Base-by-base conservation (phyloP, 2,888 invertebrate genomes). In the Scrobipalpa costella region DNA sequence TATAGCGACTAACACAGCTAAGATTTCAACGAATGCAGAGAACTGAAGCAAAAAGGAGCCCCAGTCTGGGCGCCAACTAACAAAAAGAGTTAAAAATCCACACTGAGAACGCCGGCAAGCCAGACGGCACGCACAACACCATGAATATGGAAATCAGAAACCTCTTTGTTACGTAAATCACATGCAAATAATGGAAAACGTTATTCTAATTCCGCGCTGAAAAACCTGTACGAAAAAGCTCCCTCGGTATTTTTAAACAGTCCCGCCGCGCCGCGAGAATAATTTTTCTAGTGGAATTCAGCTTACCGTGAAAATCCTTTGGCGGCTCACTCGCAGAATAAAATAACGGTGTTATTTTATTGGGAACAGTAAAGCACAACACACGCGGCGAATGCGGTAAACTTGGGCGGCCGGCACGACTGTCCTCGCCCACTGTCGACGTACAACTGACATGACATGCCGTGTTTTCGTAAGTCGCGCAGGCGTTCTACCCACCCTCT, bases 391-490 rank as follows among this genome's bases (percentile, higher is more conserved):
- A 68, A 67, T 64, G 57, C 62, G 67, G 65, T 66, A 65, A 65
- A 63, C 65, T 61, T 52, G 62, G 58, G 34, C 64, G 64, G 13
- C 71, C 68, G 68, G 69, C 68, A 70, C 75, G 73, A 71, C 74
- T 65, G 65, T 66, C 67, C 75, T 73, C 80, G 76, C 75, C 81
- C 77, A 67, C 73, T 69, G 74, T 69, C 80, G 81, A 76, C 81
- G 75, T 75, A 77, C 78, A 75, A 87, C 87, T 86, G 81, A 73
- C 73, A 73, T 71, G 70, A 65, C 75, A 75, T 79, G 72, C 70
- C 71, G 75, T 88, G 88, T 89, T 88, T 88, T 88, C 86, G 81
- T 76, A 71, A 66, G 63, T 38, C 75, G 74, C 86, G 87, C 89
- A 83, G 80, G 89, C 88, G 87, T 74, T n/a, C 70, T 9, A 61